These are phyloP conservation scores for Acinonyx jubatus DNA, from an alignment of 2,113 vertebrate species.

Conservation along the genomic window DNA sequence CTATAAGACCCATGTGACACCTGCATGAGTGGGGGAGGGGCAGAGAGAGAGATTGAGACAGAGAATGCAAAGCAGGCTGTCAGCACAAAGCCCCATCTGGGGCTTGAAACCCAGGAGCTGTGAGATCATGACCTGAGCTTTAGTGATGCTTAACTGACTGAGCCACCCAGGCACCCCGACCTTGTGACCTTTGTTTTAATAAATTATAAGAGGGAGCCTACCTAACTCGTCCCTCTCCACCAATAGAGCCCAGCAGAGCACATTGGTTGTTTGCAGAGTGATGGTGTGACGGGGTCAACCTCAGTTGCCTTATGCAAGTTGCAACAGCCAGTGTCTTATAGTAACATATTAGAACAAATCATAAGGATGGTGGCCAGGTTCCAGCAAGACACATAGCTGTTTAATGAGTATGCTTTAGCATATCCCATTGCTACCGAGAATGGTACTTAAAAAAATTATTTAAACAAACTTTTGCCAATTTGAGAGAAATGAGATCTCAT, in stretches of 20 bases:
- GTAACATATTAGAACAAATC: neutral
- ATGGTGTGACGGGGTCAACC: neutral
- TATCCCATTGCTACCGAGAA: neutral
- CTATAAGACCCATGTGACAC: neutral
- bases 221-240: accelerated
- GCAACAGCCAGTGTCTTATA: accelerated
- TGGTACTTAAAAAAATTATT: neutral
- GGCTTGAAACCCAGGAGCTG: too few species aligned
- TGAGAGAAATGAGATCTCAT: neutral
- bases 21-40: too few species aligned
- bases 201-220: neutral
- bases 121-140: too few species aligned
- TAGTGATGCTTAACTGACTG: too few species aligned
- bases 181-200: neutral
- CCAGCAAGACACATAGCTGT: neutral
- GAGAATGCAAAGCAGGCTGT: too few species aligned
- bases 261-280: neutral
- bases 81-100: too few species aligned
- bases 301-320: neutral
- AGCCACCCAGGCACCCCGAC: too few species aligned
- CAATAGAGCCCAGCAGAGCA: neutral
- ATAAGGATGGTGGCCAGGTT: neutral
- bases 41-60: too few species aligned
- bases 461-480: neutral
- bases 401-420: neutral